Evolutionary conservation across 1,140 invertebrate species (phyloP).

Genomic region (honey bee (Apis mellifera)): DNA sequence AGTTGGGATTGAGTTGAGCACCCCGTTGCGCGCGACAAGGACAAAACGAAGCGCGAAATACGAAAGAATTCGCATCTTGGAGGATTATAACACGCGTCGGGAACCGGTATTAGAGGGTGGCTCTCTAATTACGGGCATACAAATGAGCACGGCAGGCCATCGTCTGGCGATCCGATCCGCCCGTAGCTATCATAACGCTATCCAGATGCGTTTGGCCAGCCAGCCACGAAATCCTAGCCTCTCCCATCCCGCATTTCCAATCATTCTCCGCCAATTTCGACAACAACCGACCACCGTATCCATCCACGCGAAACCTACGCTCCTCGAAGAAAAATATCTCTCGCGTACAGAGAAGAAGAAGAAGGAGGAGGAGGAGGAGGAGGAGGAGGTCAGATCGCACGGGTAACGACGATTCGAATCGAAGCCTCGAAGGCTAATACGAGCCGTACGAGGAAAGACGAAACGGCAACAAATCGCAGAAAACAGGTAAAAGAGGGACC

Average conservation of each 20-base stretch:
- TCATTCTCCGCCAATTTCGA: neutral
- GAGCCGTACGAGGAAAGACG: neutral
- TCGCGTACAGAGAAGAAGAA: neutral
- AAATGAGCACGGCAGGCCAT: slow-evolving; percentile 68
- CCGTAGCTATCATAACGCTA: slow-evolving; percentile 54
- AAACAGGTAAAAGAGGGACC: neutral
- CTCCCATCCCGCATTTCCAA: neutral
- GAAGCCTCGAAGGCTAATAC: too few species aligned
- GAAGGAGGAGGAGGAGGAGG: too few species aligned
- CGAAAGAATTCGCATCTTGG: neutral
- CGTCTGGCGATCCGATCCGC: slow-evolving; percentile 45
- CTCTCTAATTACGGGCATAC: slow-evolving; percentile 77
- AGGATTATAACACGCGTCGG: slow-evolving; percentile 50
- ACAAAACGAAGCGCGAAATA: neutral
- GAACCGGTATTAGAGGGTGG: slow-evolving; percentile 68
- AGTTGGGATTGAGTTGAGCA: neutral
- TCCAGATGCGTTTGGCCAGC: slow-evolving; percentile 22
- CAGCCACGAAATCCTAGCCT: slow-evolving; percentile 10
- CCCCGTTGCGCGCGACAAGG: neutral
- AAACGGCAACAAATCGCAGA: neutral
- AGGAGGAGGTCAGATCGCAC: too few species aligned
- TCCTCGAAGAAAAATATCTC: neutral
- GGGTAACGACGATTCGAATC: too few species aligned
- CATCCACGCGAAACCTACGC: neutral
- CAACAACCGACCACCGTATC: neutral